These are phyloP conservation scores for Torymus texanus DNA, from an alignment of 2,888 invertebrate genomes.

Conservation along the genomic window DNA sequence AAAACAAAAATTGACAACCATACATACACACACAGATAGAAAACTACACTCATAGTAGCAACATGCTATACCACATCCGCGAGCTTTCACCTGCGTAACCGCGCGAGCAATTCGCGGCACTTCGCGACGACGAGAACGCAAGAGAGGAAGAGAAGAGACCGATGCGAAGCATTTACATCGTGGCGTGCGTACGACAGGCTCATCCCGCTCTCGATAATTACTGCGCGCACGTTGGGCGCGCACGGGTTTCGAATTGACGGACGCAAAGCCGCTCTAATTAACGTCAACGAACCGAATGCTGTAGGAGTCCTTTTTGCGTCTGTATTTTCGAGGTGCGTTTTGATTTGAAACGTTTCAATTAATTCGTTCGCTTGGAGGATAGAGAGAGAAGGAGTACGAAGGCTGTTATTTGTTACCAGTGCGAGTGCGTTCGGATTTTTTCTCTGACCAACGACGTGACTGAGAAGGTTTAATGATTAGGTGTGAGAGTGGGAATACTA, in stretches of 20 bases:
- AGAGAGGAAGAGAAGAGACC: neutral
- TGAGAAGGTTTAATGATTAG: too few species aligned
- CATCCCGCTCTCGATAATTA: slow-evolving; percentile 39
- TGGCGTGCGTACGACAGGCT: slow-evolving; percentile 26
- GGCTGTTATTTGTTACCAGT: too few species aligned
- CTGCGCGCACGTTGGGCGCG: neutral
- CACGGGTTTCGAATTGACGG: slow-evolving; percentile 4
- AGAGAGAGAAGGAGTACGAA: too few species aligned
- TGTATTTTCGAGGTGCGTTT: slow-evolving; percentile 3
- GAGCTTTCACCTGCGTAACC: neutral
- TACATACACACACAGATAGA: too few species aligned
- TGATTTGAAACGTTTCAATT: slow-evolving; percentile 23
- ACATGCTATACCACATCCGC: neutral
- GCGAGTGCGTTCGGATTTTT: too few species aligned
- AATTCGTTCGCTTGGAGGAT: too few species aligned
- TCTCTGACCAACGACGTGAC: too few species aligned
- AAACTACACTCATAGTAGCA: neutral
- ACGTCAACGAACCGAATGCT: slow-evolving; percentile 17
- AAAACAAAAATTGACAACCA: too few species aligned
- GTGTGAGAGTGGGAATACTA: too few species aligned
- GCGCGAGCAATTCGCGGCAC: slow-evolving; percentile 9
- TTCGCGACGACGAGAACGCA: neutral
- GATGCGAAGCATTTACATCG: slow-evolving; percentile 48
- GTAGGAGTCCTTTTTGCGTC: slow-evolving; percentile 1
- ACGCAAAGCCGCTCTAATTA: slow-evolving; percentile 24